Conservation (phyloP, 2,113 vertebrate genomes). For the Atherinomorus stipes region DNA sequence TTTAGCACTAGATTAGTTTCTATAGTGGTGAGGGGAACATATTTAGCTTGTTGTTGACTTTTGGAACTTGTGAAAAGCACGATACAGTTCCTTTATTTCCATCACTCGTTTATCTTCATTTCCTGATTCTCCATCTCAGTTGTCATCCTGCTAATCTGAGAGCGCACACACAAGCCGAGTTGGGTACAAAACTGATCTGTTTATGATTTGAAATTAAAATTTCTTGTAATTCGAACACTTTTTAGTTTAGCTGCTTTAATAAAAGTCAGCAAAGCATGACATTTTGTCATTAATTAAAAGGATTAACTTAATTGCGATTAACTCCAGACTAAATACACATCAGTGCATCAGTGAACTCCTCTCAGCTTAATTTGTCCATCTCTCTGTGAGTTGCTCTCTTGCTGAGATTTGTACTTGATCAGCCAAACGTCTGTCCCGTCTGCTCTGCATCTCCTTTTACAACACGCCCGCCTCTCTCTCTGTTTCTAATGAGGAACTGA, state of each 20-base stretch:
- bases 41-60: no score
- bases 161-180: no score
- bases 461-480: background rate
- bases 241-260: background rate
- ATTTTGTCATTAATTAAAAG: constrained; percentile 5
- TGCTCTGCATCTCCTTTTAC: background rate
- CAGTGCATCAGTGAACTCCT: background rate
- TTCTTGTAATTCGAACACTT: background rate
- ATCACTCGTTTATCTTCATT: constrained; percentile 1
- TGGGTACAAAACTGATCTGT: background rate
- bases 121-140: background rate
- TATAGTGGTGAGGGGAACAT: no score
- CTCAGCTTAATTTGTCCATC: background rate
- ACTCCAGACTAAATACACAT: background rate
- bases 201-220: background rate
- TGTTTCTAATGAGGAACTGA: no score
- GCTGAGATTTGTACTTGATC: background rate
- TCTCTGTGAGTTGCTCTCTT: background rate
- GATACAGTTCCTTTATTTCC: no score
- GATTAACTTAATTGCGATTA: background rate
- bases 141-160: background rate
- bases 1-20: no score
- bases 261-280: background rate
- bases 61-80: no score
- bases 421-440: background rate